Conservation (phyloP, 1,140 invertebrate species). For the Anagrus nilaparvatae region DNA sequence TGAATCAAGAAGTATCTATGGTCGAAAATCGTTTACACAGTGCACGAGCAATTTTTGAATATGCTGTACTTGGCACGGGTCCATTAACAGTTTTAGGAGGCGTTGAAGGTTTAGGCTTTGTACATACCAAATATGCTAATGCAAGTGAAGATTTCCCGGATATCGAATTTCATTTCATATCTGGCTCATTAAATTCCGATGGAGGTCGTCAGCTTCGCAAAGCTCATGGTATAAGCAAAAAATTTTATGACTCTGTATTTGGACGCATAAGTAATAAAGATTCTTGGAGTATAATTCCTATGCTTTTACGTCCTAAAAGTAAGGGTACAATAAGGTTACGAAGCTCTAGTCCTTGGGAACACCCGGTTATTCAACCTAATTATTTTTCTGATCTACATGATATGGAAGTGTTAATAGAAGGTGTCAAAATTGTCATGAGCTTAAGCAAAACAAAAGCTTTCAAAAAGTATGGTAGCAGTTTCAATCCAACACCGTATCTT, state of each 20-base stretch:
- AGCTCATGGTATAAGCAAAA: conserved; percentile 64
- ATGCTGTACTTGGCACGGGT: conserved; percentile 69
- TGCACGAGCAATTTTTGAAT: conserved; percentile 60
- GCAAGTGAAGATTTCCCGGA: conserved; percentile 77
- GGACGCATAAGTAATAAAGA: conserved; percentile 67
- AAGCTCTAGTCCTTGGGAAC: conserved; percentile 76
- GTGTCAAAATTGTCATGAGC: conserved; percentile 67
- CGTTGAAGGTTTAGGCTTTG: conserved; percentile 81
- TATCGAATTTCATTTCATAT: conserved; percentile 88
- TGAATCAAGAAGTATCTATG: conserved; percentile 68
- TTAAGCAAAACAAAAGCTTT: conserved; percentile 64
- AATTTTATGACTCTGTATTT: conserved; percentile 64
- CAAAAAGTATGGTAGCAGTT: conserved; percentile 53
- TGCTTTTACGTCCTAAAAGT: conserved; percentile 71
- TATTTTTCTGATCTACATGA: conserved; percentile 76
- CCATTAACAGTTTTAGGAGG: conserved; percentile 82
- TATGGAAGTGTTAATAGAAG: conserved; percentile 69
- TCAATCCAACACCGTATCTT: conserved; percentile 59
- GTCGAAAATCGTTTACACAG: conserved; percentile 69
- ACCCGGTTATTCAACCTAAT: conserved; percentile 88
- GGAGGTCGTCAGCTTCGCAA: conserved; percentile 73
- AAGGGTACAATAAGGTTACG: conserved; percentile 68
- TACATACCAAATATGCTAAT: conserved; percentile 83
- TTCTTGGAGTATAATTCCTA: conserved; percentile 76
- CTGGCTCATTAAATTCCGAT: conserved; percentile 80